Conservation (phyloP, 2,113 vertebrate genomes). For the Sceloporus tristichus region DNA sequence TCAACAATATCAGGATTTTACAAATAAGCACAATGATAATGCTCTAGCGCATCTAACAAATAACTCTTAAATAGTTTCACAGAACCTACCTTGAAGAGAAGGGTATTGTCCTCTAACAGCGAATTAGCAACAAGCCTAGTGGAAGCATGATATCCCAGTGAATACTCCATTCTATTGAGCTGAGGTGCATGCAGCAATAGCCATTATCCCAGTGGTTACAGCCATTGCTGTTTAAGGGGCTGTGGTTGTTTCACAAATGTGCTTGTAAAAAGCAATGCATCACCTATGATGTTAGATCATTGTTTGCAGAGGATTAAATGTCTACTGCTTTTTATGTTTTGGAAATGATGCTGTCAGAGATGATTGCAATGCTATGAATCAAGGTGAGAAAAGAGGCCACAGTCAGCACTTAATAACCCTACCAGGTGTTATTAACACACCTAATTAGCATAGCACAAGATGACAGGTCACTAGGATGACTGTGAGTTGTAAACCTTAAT, state of each 20-base stretch:
- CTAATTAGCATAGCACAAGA: constrained; percentile 37
- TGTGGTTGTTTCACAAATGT: background rate
- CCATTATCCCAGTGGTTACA: background rate
- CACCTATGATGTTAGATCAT: constrained; percentile 37
- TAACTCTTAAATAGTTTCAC: constrained; percentile 28
- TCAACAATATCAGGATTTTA: constrained; percentile 47
- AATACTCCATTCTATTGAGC: background rate
- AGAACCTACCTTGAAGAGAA: constrained; percentile 25
- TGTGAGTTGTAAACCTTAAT: background rate
- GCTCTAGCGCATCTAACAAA: background rate
- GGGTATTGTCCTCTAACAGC: background rate
- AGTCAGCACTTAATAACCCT: constrained; percentile 47
- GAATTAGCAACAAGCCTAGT: constrained; percentile 18
- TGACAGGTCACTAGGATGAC: constrained; percentile 26
- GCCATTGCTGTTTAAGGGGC: background rate
- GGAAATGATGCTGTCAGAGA: constrained; percentile 24
- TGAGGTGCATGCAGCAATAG: background rate
- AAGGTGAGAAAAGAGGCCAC: constrained; percentile 30
- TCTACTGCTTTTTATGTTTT: constrained; percentile 40
- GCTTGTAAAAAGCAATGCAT: constrained; percentile 23
- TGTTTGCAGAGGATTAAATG: constrained; percentile 21
- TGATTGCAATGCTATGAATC: constrained; percentile 55
- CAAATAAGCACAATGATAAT: background rate
- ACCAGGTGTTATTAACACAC: constrained; percentile 42
- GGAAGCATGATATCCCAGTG: background rate